Evolutionary conservation across 2,113 vertebrate species (phyloP), one percentile per base, ranked within the genome.

Genomic region (Stercorarius parasiticus): DNA sequence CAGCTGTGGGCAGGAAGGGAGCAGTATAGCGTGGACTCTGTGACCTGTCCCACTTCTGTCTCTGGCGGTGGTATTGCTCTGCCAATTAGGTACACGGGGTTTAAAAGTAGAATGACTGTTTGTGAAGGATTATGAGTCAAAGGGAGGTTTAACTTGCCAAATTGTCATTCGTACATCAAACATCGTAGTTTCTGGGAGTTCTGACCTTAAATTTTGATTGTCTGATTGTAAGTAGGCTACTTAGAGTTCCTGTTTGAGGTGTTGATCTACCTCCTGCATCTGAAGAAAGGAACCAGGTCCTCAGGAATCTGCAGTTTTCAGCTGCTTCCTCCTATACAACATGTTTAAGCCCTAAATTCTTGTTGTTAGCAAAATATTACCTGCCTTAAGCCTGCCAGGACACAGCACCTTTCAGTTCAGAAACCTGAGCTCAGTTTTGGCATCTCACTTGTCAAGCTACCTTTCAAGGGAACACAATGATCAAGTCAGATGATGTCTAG

Each of bases 371-470:
- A 61, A 82, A 92, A 27, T 17, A 6, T 23, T 81, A 11, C 66
- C 42, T 87, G 42, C 43, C 43, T 74, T 45, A 53, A 81, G 55
- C 80, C 66, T 92, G 83, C 77, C 55, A 53, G 50, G 92, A 65
- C 90, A 78, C 29, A 61, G 43, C 90, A 56, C 69, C 85, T 77
- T 88, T 88, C 65, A 29, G 29, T 47, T 92, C 69, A 94, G 90
- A 92, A 94, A 94, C 65, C 74, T 59, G 82, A 93, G 81, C 84
- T 74, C 16, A 22, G 26, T 58, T 82, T 88, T 93, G 81, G 79
- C 92, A 95, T 20, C 45, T 79, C 50, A 29, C 50, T 78, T 78
- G 64, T 78, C 90, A 87, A 40, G 10, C 53, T 86, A 5, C 91
- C 81, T 91, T 93, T 86, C 91, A 96, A 59, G 56, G 62, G 56